Conservation (phyloP, 2,113 vertebrate genomes). For the Pyxicephalus adspersus region DNA sequence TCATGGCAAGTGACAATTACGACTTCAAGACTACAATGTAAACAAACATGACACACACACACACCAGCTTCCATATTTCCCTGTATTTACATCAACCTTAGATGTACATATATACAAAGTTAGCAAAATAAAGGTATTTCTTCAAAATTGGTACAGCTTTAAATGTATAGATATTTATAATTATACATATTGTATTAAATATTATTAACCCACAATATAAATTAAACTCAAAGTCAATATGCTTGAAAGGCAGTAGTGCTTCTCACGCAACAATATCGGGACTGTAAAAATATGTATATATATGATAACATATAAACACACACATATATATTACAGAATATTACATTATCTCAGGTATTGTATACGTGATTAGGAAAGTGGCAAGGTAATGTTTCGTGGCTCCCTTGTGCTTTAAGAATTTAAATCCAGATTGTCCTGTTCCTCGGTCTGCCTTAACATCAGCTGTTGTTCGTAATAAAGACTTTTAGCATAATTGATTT, state of each 20-base stretch:
- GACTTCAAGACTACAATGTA: conserved; percentile 64
- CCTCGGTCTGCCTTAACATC: conserved; percentile 86
- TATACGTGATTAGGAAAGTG: not conserved
- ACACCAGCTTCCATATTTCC: conserved; percentile 57
- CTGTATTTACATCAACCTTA: conserved; percentile 72
- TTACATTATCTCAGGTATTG: not conserved
- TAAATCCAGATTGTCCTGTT: conserved; percentile 81
- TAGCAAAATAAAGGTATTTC: conserved; percentile 74
- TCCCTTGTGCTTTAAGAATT: conserved; percentile 77
- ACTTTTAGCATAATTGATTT: conserved; percentile 99
- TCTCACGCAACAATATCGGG: too few species aligned
- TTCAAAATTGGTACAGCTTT: conserved; percentile 62
- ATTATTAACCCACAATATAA: conserved; percentile 59
- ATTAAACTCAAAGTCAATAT: conserved; percentile 41
- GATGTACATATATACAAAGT: conserved; percentile 76
- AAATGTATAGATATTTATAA: conserved; percentile 52
- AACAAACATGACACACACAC: conserved; percentile 61
- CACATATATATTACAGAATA: not conserved
- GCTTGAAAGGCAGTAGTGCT: conserved; percentile 41
- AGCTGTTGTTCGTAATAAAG: conserved; percentile 98
- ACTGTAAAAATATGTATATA: too few species aligned
- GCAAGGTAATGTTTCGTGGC: conserved; percentile 16
- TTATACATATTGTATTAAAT: conserved; percentile 60
- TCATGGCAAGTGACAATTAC: too few species aligned
- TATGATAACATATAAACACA: not conserved